Evolutionary conservation across 2,797 vertebrate genomes (phyloP).

Genomic region (Lithobates pipiens): DNA sequence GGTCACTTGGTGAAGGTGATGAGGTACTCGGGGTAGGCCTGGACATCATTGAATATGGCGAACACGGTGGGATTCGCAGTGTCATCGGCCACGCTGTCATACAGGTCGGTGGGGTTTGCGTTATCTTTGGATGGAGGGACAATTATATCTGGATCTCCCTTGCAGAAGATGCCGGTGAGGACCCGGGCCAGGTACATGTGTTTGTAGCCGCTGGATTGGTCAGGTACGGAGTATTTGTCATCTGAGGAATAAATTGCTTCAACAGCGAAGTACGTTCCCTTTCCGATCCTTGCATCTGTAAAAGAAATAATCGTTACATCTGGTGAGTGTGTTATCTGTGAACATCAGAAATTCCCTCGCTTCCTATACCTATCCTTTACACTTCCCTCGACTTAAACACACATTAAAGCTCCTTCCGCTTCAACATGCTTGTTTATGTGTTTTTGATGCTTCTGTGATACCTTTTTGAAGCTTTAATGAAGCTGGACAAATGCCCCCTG

Average conservation of each 20-base stretch:
- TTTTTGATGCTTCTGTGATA: too few relatives aligned
- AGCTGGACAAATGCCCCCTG: too few relatives aligned
- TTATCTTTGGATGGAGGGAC: slow-evolving; percentile 75
- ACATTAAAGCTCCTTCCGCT: too few relatives aligned
- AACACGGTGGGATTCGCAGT: slow-evolving; percentile 69
- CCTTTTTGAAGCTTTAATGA: too few relatives aligned
- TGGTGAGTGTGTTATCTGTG: too few relatives aligned
- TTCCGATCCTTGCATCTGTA: slow-evolving; percentile 67
- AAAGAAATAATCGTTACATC: too few relatives aligned
- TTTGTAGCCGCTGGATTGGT: slow-evolving; percentile 68
- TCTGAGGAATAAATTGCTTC: slow-evolving; percentile 77
- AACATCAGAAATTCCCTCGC: too few relatives aligned
- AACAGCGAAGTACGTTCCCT: slow-evolving; percentile 89
- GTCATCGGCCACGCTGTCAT: slow-evolving; percentile 61
- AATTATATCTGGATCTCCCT: slow-evolving; percentile 64
- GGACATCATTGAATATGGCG: slow-evolving; percentile 84
- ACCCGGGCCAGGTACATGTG: slow-evolving; percentile 85
- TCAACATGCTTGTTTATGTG: too few relatives aligned
- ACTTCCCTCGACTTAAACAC: too few relatives aligned
- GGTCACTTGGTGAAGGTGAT: slow-evolving; percentile 72
- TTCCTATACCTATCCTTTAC: too few relatives aligned
- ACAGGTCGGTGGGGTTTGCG: neutral
- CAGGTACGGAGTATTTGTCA: slow-evolving; percentile 76
- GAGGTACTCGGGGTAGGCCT: slow-evolving; percentile 88
- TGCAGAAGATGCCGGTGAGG: slow-evolving; percentile 80